Evolutionary conservation across 2,888 invertebrate species (phyloP).

Genomic region (Seira sanloemensis): DNA sequence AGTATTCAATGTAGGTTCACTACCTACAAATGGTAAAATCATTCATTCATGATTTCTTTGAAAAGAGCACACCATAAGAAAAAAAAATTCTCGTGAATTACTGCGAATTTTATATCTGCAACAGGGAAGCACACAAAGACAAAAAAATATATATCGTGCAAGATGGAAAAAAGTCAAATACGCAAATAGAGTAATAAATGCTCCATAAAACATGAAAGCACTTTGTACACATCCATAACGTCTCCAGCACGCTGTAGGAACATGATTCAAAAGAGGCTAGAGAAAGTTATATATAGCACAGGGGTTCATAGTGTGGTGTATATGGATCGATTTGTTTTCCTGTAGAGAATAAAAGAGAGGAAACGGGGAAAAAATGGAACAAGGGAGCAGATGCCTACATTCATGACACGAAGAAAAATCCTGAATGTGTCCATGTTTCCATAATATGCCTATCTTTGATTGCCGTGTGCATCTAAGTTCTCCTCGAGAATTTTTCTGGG

Average conservation of each 20-base stretch:
- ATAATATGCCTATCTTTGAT: not conserved
- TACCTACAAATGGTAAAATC: too few species aligned
- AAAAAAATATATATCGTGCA: too few species aligned
- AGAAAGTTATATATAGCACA: not conserved
- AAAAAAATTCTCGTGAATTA: too few species aligned
- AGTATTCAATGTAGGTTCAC: too few species aligned
- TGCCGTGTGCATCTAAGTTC: conserved; percentile 3
- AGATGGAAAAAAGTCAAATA: not conserved
- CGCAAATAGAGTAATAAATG: conserved; percentile 14
- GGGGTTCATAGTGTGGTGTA: not conserved
- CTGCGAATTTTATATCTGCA: not conserved
- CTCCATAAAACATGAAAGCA: conserved; percentile 2
- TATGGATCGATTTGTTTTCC: conserved; percentile 54
- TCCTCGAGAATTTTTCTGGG: not conserved
- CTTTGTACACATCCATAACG: not conserved
- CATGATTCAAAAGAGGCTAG: not conserved
- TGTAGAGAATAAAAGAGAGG: not conserved
- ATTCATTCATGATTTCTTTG: too few species aligned
- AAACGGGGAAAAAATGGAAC: conserved; percentile 1
- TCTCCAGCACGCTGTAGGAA: too few species aligned
- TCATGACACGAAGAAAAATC: not conserved
- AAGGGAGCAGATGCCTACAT: conserved; percentile 14
- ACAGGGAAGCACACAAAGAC: not conserved
- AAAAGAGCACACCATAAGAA: too few species aligned
- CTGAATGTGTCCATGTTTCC: not conserved